Conservation (phyloP, 2,888 invertebrate species). For the Dryomyza anilis region DNA sequence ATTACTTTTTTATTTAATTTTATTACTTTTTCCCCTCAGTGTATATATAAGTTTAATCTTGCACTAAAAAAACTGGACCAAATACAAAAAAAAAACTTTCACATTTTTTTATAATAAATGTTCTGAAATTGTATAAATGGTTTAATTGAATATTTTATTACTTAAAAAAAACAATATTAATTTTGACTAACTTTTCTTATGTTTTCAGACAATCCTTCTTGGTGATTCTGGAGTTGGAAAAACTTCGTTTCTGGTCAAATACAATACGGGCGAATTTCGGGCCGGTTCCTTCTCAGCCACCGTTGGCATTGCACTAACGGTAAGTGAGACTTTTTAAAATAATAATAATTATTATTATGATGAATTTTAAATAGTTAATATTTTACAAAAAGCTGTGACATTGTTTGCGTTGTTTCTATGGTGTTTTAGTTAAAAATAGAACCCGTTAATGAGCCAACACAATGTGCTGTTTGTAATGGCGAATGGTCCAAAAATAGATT, state of each 20-base stretch:
- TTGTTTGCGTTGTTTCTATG: neutral
- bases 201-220: slow-evolving; percentile 82
- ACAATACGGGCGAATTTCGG: slow-evolving; percentile 91
- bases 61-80: too few species aligned
- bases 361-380: neutral
- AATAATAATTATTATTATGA: neutral
- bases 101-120: too few species aligned
- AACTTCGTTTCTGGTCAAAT: slow-evolving; percentile 89
- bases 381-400: neutral
- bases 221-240: slow-evolving; percentile 95
- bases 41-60: too few species aligned
- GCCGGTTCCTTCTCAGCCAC: slow-evolving; percentile 91
- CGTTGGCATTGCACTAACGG: slow-evolving; percentile 93
- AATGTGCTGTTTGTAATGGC: too few species aligned
- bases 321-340: slow-evolving; percentile 64
- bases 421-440: too few species aligned
- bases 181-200: neutral
- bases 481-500: too few species aligned
- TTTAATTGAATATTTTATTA: neutral
- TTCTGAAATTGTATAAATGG: neutral
- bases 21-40: too few species aligned
- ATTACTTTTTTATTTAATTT: too few species aligned
- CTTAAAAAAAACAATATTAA: neutral
- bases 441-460: too few species aligned
- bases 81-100: too few species aligned